Conservation (phyloP, 2,888 invertebrate genomes). For the Ischnura elegans region DNA sequence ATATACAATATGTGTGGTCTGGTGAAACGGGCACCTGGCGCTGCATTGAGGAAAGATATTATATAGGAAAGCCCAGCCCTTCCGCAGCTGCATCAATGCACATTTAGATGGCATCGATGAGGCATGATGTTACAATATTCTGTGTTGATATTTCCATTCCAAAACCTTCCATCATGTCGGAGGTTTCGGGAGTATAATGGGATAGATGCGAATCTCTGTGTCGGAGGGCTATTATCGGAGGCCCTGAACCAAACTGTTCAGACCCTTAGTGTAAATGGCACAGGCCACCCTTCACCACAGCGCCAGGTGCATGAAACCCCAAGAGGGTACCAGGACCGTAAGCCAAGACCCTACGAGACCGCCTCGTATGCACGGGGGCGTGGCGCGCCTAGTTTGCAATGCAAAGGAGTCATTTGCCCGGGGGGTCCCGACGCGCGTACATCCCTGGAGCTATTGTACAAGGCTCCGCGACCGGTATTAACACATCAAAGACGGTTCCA, state of each 20-base stretch:
- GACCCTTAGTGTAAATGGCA: neutral
- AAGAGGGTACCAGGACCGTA: neutral
- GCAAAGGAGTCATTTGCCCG: constrained; percentile 19
- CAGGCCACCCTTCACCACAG: neutral
- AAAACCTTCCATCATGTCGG: neutral
- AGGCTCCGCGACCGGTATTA: neutral
- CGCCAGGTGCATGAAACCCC: neutral
- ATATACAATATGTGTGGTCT: neutral
- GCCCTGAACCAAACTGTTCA: neutral
- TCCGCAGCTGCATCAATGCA: neutral
- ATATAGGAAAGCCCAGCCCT: too few species aligned
- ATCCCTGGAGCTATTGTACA: neutral
- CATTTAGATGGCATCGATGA: neutral
- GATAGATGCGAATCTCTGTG: neutral
- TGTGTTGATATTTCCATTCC: constrained; percentile 16
- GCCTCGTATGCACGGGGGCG: neutral
- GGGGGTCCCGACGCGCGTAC: neutral
- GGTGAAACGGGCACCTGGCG: neutral
- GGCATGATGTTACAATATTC: neutral
- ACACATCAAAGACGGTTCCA: neutral
- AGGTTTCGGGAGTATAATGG: neutral
- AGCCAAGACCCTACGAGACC: neutral
- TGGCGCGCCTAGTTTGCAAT: constrained; percentile 25
- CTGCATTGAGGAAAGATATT: neutral
- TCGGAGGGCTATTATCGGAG: neutral